Evolutionary conservation across 1,140 invertebrate genomes (phyloP).

Genomic region (Euwallacea fornicatus): DNA sequence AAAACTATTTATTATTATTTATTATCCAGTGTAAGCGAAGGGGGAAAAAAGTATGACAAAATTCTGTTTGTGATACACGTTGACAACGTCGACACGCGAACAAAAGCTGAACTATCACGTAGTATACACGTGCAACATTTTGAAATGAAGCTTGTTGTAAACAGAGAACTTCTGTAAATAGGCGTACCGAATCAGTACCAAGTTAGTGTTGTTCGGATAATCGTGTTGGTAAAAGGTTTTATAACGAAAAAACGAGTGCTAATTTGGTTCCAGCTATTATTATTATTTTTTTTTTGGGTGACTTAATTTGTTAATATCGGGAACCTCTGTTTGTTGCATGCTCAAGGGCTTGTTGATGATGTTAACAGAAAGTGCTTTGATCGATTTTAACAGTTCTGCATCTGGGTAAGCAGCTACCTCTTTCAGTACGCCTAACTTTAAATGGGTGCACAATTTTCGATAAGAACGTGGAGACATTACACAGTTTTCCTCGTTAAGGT

Average conservation of each 20-base stretch:
- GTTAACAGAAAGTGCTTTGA: constrained; percentile 31
- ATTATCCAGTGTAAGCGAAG: too few relatives aligned
- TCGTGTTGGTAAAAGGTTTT: not conserved
- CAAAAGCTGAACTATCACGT: constrained; percentile 16
- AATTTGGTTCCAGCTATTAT: not conserved
- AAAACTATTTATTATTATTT: too few relatives aligned
- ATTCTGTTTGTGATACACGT: not conserved
- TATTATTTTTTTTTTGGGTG: not conserved
- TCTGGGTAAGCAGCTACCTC: constrained; percentile 21
- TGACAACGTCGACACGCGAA: constrained; percentile 15
- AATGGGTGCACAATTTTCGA: too few relatives aligned
- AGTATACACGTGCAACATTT: constrained; percentile 22
- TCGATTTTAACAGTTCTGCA: constrained; percentile 22
- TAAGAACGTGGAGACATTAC: too few relatives aligned
- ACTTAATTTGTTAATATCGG: too few relatives aligned
- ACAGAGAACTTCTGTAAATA: constrained; percentile 33
- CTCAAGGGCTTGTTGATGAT: not conserved
- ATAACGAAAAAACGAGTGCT: not conserved
- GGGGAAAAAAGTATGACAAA: too few relatives aligned
- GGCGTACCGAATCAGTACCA: constrained; percentile 16
- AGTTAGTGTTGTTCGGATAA: constrained; percentile 28
- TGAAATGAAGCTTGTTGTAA: constrained; percentile 23
- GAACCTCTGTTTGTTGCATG: too few relatives aligned
- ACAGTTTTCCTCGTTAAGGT: too few relatives aligned
- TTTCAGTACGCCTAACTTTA: too few relatives aligned